Evolutionary conservation across 53 echinoderm and acorn worm genomes (phyloP).

Genomic region (Luidia sarsii): DNA sequence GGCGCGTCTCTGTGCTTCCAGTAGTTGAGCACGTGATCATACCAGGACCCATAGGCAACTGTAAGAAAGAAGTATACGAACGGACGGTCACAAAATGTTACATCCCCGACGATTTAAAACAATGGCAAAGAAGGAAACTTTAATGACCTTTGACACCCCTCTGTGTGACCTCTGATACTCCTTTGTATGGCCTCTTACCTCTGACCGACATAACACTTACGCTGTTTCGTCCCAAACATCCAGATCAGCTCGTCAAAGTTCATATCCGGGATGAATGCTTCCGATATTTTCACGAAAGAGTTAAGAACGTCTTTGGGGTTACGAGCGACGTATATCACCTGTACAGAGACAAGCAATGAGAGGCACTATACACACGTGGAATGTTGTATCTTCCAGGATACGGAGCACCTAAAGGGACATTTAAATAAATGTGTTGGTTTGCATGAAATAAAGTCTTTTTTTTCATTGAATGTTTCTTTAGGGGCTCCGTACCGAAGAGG

Average conservation of each 20-base stretch:
- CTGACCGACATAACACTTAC: background rate
- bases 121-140: too few relatives aligned
- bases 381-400: too few relatives aligned
- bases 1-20: conserved; percentile 61
- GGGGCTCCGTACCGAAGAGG: too few relatives aligned
- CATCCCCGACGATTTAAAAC: background rate
- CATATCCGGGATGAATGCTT: background rate
- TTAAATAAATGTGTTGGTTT: too few relatives aligned
- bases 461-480: too few relatives aligned
- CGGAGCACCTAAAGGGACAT: too few relatives aligned
- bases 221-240: background rate
- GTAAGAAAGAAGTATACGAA: background rate
- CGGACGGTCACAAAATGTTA: background rate
- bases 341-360: background rate
- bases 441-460: too few relatives aligned
- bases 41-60: conserved; percentile 74
- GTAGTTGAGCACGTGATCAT: too few relatives aligned
- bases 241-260: background rate
- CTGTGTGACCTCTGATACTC: too few relatives aligned
- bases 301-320: conserved; percentile 67
- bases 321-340: conserved; percentile 71
- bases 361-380: too few relatives aligned
- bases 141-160: too few relatives aligned
- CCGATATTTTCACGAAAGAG: background rate
- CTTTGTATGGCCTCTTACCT: too few relatives aligned